A percentile compares a stretch with the other conserved stretches of the same genome.
These are phyloP conservation scores for Lamprologus callipterus DNA, from an alignment of 2,113 vertebrate genomes.

Conservation along the genomic window DNA sequence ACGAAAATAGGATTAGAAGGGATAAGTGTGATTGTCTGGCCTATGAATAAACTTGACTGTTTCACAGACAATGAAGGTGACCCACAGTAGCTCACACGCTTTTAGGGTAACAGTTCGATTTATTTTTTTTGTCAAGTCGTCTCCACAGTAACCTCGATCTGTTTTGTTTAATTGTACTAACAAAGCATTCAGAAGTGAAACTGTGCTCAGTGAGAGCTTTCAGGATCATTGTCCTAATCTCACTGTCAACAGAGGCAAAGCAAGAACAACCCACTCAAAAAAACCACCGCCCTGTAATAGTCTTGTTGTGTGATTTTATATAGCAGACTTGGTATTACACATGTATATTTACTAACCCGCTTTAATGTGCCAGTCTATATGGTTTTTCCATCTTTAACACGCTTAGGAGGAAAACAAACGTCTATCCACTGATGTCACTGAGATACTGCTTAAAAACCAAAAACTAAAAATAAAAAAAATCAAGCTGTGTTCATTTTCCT, in stretches of 20 bases:
- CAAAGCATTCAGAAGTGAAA: background rate
- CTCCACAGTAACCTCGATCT: background rate
- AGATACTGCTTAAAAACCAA: background rate
- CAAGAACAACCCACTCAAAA: background rate
- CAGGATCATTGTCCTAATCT: conserved; percentile 12
- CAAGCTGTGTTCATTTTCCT: background rate
- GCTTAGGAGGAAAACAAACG: background rate
- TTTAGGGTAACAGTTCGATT: background rate
- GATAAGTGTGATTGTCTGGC: background rate
- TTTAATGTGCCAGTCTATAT: background rate
- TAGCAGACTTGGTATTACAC: background rate
- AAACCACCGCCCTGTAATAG: background rate
- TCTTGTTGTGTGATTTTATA: background rate
- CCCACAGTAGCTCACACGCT: background rate
- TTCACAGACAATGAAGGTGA: background rate
- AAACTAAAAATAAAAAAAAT: background rate
- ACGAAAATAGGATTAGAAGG: conserved; percentile 10
- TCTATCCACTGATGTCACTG: background rate
- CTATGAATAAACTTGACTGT: background rate
- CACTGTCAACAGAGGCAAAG: background rate
- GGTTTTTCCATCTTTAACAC: background rate
- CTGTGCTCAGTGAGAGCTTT: background rate
- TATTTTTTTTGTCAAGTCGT: background rate
- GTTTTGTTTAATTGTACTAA: background rate
- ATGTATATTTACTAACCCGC: background rate